Evolutionary conservation across 2,888 invertebrate genomes (phyloP).

Genomic region (Endomychus coccineus): DNA sequence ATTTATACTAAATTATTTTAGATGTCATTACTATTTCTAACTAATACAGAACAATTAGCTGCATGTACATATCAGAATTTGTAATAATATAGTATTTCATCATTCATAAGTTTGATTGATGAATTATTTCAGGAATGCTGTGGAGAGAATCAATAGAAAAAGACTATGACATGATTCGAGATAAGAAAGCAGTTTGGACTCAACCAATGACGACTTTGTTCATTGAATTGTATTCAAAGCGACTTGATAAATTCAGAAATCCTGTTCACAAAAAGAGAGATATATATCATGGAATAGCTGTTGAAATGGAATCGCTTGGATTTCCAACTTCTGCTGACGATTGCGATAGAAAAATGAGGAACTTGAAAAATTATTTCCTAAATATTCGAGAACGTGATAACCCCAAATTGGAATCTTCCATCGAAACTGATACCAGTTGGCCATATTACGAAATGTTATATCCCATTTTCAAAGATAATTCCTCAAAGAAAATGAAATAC

Average conservation of each 20-base stretch:
- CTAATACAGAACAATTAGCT: too few relatives aligned
- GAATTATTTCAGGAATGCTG: too few relatives aligned
- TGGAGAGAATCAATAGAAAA: too few relatives aligned
- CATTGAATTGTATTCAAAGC: neutral
- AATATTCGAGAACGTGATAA: too few relatives aligned
- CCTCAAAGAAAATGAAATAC: neutral
- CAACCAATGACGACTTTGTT: neutral
- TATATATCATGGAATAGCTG: neutral
- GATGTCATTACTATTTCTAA: too few relatives aligned
- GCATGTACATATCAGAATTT: too few relatives aligned
- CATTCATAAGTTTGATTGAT: too few relatives aligned
- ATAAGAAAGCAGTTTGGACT: neutral
- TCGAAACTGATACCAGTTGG: neutral
- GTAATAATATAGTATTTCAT: too few relatives aligned
- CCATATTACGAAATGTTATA: neutral
- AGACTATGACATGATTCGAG: neutral
- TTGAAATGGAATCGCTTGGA: neutral
- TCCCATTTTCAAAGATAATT: neutral
- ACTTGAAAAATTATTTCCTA: constrained; percentile 4
- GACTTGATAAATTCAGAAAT: neutral
- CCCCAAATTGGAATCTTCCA: neutral
- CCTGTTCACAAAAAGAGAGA: neutral
- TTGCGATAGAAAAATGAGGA: neutral
- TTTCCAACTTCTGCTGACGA: neutral
- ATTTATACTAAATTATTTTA: too few relatives aligned